Percentiles rank a stretch among this genome's conserved stretches.
These are phyloP conservation scores for Cordylochernes scorpioides DNA, from an alignment of 2,888 invertebrate species.

Conservation along the genomic window DNA sequence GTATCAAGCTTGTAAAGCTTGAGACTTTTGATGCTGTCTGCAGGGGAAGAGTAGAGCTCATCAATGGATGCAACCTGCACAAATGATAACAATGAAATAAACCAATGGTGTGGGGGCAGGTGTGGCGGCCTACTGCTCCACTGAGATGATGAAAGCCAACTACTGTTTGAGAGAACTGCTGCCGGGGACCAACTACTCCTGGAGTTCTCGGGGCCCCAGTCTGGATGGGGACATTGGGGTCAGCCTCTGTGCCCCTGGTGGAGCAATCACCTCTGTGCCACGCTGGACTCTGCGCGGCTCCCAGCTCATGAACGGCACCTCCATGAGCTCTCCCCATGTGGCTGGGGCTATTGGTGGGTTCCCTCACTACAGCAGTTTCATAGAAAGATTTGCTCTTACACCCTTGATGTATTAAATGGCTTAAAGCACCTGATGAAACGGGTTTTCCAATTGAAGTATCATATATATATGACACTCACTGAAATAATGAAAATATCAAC, in stretches of 20 bases:
- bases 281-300: slow-evolving; percentile 47
- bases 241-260: slow-evolving; percentile 72
- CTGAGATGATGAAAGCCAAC: slow-evolving; percentile 88
- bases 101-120: too few species aligned
- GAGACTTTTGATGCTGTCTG: too few species aligned
- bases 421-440: too few species aligned
- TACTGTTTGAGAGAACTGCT: slow-evolving; percentile 63
- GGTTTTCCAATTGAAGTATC: too few species aligned
- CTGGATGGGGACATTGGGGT: slow-evolving; percentile 70
- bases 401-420: too few species aligned
- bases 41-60: too few species aligned
- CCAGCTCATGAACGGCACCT: slow-evolving; percentile 89
- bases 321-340: slow-evolving; percentile 91
- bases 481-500: too few species aligned
- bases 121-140: slow-evolving; percentile 86
- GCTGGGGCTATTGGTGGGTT: slow-evolving; percentile 53
- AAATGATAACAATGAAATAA: too few species aligned
- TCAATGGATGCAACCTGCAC: too few species aligned
- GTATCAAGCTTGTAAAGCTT: too few species aligned
- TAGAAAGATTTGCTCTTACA: too few species aligned
- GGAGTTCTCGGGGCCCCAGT: slow-evolving; percentile 28
- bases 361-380: slow-evolving; percentile 3
- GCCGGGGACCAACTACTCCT: slow-evolving; percentile 51
- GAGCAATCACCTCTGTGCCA: slow-evolving; percentile 74
- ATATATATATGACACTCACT: too few species aligned